A percentile compares a stretch with the other conserved stretches of the same genome.
Conservation (phyloP, 30 jellyfish, hydroid and myxozoan species). For the Hydra vulgaris region DNA sequence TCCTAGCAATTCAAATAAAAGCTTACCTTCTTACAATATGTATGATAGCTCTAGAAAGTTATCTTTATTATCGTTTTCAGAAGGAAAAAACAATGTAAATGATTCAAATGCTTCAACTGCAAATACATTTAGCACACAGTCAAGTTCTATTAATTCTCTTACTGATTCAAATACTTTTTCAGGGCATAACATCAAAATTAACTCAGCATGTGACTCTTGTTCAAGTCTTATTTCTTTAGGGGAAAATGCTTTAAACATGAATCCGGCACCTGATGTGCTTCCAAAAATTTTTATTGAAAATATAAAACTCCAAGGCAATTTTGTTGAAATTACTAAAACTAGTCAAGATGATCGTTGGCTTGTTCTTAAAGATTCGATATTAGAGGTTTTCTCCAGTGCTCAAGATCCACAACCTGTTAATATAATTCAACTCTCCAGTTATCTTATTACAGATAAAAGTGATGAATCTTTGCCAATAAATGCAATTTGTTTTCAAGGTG, state of each 20-base stretch:
- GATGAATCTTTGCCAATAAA: conserved; percentile 27
- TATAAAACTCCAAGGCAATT: conserved; percentile 37
- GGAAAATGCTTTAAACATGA: not conserved
- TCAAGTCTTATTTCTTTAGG: not conserved
- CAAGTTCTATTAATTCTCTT: not conserved
- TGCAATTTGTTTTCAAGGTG: conserved; percentile 40
- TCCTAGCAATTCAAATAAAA: conserved; percentile 20
- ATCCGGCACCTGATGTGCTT: not conserved
- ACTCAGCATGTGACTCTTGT: not conserved
- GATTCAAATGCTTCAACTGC: not conserved
- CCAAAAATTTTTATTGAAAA: conserved; percentile 14
- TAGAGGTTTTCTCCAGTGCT: conserved; percentile 43
- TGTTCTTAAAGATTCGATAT: conserved; percentile 41
- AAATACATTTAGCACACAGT: not conserved
- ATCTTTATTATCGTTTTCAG: not conserved
- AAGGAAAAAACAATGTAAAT: not conserved
- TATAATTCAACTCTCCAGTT: conserved; percentile 28
- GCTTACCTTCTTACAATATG: not conserved
- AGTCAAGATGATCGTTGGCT: conserved; percentile 77
- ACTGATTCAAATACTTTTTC: not conserved
- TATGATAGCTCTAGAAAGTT: not conserved
- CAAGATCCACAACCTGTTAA: conserved; percentile 47
- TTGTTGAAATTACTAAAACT: conserved; percentile 41
- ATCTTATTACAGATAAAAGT: conserved; percentile 8
- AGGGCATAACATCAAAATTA: not conserved